Evolutionary conservation across 2,888 invertebrate genomes (phyloP), one percentile per base, ranked within the genome.

Genomic region (Rugalucina vietnamica): DNA sequence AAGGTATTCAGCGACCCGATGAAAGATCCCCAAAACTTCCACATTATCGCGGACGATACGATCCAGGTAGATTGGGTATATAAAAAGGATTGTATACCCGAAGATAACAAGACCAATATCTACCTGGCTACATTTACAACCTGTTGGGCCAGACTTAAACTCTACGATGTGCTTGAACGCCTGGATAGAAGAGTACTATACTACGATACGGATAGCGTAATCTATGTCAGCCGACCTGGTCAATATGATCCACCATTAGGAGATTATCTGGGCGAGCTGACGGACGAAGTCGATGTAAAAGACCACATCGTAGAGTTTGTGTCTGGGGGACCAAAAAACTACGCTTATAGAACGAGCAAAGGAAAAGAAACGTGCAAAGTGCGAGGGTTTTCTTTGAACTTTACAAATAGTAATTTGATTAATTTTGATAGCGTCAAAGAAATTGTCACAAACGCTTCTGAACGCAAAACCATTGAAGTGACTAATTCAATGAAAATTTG

Each of bases 281-380:
- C 93, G 0, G 91, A 94, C 84, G 94, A 94, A 80, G 54, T 95
- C 0, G 54, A 36, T 90, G 21, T 2, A 3, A 93, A 81, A 94
- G 75, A 81, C 21, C 39, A 81, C 57, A 76, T 81, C 39, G 57
- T 71, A 71, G 81, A 81, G 76, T 81, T 93, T 86, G 91, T 93
- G 14, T 90, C 90, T 49, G 92, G 91, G 0, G 95, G 94, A 0
- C 93, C 93, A 3, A 94, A 94, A 84, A 93, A 92, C 79, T 94
- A 94, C 80, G 90, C 88, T 0, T 94, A 91, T 76, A 87, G 85
- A 81, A 72, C 72, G 24, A n/a, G 88, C 89, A 60, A 76, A 29
- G 54, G 54, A 24, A 84, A 74, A 14, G 81, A 84, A 78, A 80
- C 76, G n/a, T 84, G 84, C 60, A 92, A 84, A 85, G 90, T 92